phyloP scores from a whole-genome alignment of 2,113 vertebrate species.

The Conger conger region DNA sequence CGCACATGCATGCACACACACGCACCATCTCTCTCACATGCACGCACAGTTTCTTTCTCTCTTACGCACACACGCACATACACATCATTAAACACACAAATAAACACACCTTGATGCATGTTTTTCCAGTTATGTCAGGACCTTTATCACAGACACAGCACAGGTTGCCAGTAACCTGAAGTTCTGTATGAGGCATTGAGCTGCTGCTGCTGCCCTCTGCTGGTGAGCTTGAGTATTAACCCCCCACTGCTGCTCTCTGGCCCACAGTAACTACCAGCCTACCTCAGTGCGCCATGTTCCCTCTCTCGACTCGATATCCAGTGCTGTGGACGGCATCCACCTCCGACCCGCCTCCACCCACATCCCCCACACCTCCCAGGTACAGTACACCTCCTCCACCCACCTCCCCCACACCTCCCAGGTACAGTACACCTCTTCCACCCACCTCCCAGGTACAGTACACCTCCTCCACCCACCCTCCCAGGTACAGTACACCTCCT shows the following conservation, averaged over 20 bases:
- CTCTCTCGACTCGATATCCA: constrained; percentile 76
- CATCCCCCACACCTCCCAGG: constrained; percentile 55
- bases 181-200: background rate
- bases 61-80: background rate
- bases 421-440: constrained; percentile 59
- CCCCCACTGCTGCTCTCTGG: background rate
- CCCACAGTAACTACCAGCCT: constrained; percentile 62
- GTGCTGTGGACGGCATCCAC: constrained; percentile 70
- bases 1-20: background rate
- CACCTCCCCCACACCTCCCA: constrained; percentile 46
- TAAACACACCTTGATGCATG: background rate
- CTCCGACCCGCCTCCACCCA: constrained; percentile 44
- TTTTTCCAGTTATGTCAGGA: background rate
- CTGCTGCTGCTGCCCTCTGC: too few relatives aligned
- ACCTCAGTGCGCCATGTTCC: constrained; percentile 73
- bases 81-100: background rate
- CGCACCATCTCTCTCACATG: background rate
- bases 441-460: constrained; percentile 28
- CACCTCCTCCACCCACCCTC: constrained; percentile 8
- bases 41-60: background rate
- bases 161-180: background rate
- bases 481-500: constrained; percentile 25
- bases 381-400: constrained; percentile 54
- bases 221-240: background rate
- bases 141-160: background rate